Conservation (phyloP, 2,888 invertebrate species). For the Ochropacha duplaris region DNA sequence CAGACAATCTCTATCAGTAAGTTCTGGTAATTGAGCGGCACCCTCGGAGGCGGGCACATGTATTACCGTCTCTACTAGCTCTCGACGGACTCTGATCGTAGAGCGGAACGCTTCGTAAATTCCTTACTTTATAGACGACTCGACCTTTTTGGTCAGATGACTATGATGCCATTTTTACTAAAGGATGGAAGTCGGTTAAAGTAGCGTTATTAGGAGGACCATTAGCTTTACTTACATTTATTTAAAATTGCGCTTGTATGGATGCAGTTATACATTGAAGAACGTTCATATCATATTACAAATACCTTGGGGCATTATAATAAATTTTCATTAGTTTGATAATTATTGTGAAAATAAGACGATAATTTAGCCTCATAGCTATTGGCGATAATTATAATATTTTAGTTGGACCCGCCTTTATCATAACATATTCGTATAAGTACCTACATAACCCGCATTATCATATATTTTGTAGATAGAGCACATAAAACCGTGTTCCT, state of each 20-base stretch:
- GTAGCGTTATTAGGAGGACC: constrained; percentile 3
- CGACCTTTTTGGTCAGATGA: constrained; percentile 46
- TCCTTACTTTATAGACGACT: constrained; percentile 44
- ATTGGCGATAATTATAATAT: no score
- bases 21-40: constrained; percentile 58
- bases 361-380: no score
- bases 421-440: no score
- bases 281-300: neutral
- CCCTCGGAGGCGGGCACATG: constrained; percentile 49
- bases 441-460: neutral
- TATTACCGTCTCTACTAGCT: constrained; percentile 36
- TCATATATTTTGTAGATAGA: neutral
- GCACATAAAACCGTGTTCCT: neutral
- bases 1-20: constrained; percentile 45
- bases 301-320: no score
- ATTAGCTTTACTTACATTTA: neutral
- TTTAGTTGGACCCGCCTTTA: no score
- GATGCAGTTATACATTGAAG: no score
- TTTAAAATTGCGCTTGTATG: neutral
- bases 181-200: constrained; percentile 22
- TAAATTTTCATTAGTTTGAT: no score
- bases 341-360: no score
- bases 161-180: constrained; percentile 40
- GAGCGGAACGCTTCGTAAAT: constrained; percentile 46
- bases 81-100: constrained; percentile 49